Percentiles rank a stretch among this genome's conserved stretches.
Conservation (phyloP, 2,888 invertebrate species). For the Endotricha flammealis region DNA sequence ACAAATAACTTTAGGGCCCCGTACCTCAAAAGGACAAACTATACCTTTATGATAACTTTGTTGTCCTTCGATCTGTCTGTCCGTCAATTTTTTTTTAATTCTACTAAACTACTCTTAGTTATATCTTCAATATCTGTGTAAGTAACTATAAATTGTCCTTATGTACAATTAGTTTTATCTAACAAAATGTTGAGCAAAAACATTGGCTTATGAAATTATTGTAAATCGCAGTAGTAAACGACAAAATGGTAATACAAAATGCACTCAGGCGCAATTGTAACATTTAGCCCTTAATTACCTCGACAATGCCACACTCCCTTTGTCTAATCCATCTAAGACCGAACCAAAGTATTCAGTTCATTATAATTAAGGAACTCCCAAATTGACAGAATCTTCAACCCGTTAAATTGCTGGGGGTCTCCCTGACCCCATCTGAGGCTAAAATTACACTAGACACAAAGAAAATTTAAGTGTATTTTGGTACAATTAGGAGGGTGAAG, state of each 20-base stretch:
- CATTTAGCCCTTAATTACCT: constrained; percentile 8
- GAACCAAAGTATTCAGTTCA: constrained; percentile 42
- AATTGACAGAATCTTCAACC: constrained; percentile 46
- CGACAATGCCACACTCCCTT: constrained; percentile 6
- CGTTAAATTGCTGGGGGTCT: constrained; percentile 60
- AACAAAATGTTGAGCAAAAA: no score
- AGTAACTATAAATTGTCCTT: no score
- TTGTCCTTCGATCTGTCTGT: no score
- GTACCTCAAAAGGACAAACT: no score
- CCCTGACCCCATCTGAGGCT: constrained; percentile 58
- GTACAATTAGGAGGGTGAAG: constrained; percentile 66
- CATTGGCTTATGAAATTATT: no score
- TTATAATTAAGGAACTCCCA: constrained; percentile 40
- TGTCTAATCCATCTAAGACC: constrained; percentile 19
- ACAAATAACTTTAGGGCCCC: no score
- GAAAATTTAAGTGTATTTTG: constrained; percentile 72
- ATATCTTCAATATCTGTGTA: no score
- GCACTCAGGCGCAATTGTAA: constrained; percentile 6
- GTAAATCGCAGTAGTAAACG: not conserved
- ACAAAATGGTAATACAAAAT: not conserved
- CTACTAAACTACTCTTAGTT: no score
- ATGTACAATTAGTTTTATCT: no score
- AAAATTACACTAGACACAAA: constrained; percentile 69
- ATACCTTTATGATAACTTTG: no score
- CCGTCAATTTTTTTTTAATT: no score